Conservation (phyloP, 2,797 vertebrate species). For the Enteromius thamalakanensis region DNA sequence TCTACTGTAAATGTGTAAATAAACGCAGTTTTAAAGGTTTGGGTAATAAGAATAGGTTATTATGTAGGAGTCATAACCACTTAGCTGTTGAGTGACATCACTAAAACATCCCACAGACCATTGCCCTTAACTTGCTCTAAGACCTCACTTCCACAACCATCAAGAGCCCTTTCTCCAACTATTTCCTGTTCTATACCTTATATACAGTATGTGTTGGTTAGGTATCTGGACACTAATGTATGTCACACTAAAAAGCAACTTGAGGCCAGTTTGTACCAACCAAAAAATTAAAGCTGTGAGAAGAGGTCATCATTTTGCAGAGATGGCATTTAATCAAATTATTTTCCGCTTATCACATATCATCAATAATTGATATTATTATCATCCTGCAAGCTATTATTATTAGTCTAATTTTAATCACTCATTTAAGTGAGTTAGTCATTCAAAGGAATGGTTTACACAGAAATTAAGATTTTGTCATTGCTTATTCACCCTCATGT, state of each 20-base stretch:
- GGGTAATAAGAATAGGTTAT: conserved; percentile 3
- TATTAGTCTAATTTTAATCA: not conserved
- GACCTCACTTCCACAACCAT: conserved; percentile 33
- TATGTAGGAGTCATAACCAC: conserved; percentile 10
- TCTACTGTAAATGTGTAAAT: not conserved
- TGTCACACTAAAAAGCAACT: not conserved
- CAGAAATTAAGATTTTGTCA: not conserved
- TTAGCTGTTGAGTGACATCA: conserved; percentile 30
- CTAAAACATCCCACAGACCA: conserved; percentile 1
- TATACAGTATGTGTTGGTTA: conserved; percentile 1
- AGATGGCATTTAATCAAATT: not conserved
- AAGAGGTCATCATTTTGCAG: not conserved
- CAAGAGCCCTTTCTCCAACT: conserved; percentile 1
- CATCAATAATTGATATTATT: not conserved
- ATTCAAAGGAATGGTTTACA: not conserved
- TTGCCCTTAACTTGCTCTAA: conserved; percentile 16
- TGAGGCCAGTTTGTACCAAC: not conserved
- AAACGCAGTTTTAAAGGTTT: not conserved
- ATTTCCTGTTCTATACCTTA: conserved; percentile 14
- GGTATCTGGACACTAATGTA: not conserved
- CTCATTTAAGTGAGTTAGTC: not conserved
- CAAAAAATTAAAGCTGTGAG: not conserved
- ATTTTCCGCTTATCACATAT: not conserved
- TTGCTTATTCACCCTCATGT: not conserved
- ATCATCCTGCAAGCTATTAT: not conserved